A percentile compares a stretch with the other conserved stretches of the same genome.
Evolutionary conservation across 2,797 vertebrate genomes (phyloP).

Genomic region (Microctenopoma steveboyesi): DNA sequence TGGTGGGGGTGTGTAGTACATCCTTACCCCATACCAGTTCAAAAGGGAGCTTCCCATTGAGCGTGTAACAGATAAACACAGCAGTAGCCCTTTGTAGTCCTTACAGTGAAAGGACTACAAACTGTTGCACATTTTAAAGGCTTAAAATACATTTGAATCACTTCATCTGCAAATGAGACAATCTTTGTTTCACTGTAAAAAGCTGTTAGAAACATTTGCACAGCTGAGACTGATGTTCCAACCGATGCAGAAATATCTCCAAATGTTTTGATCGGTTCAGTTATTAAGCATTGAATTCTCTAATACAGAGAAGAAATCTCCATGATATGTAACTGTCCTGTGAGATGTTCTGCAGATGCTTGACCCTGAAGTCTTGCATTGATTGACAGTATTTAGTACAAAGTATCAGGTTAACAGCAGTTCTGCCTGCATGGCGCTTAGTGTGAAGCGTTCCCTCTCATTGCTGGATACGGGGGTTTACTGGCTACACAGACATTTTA

Average conservation of each 20-base stretch:
- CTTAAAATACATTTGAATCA: neutral
- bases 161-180: neutral
- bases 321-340: no score
- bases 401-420: neutral
- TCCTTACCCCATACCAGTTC: slow-evolving; percentile 36
- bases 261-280: no score
- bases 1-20: slow-evolving; percentile 1
- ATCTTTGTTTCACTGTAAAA: no score
- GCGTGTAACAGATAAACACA: slow-evolving; percentile 35
- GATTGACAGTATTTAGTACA: neutral
- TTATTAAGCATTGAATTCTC: no score
- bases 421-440: neutral
- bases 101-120: slow-evolving; percentile 1
- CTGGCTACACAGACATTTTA: slow-evolving; percentile 29
- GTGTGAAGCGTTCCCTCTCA: neutral
- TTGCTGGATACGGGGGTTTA: slow-evolving; percentile 49
- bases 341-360: neutral
- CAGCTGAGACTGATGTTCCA: no score
- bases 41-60: slow-evolving; percentile 47
- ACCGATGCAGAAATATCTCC: no score
- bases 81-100: slow-evolving; percentile 3
- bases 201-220: no score
- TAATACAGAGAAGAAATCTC: no score
- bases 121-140: neutral
- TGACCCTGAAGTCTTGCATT: neutral